Evolutionary conservation across 2,888 invertebrate species (phyloP), one percentile per base, ranked within the genome.

Genomic region (Cantharis flavilabris): DNA sequence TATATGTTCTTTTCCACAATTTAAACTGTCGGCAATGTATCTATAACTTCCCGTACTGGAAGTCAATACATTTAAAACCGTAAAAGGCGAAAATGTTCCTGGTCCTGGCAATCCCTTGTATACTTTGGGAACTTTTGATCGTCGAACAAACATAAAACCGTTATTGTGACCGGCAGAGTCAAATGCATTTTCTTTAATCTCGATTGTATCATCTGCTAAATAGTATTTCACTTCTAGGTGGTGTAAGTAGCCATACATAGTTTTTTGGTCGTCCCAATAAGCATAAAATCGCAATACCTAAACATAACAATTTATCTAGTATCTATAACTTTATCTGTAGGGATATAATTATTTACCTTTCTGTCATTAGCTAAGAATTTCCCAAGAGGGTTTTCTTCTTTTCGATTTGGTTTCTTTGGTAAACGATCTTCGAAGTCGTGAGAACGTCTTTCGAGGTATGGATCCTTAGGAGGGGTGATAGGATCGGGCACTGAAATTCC

Each of bases 191-290:
- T 97, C 97, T 82, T 94, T 94, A 7, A 98, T 94, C 87, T 97
- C 97, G 9, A 98, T 94, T 0, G 97, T 97, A 83, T 96, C 96
- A 84, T 98, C 97, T 0, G 95, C 93, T 69, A 98, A 89, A 88
- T 94, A 97, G 86, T 95, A 98, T 84, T 94, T 93, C n/a, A 98
- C 89, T 84, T 96, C 94, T 77, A 98, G 88, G 82, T 93, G 90
- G 81, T 97, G 94, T 26, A 96, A 88, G 75, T 93, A 92, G 0
- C 97, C 97, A 84, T 93, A 93, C 85, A 94, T 92, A 0, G 92
- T 92, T 11, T 92, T 91, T 1, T 94, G 91, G 85, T 98, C 97
- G 85, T 98, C 96, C 97, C 97, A 98, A 86, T 95, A 96, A 14
- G 95, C 97, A 84, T 92, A 92, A 87, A 98, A 98, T 82, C 95